Conservation (phyloP, 2,113 vertebrate genomes). For the Origma solitaria region DNA sequence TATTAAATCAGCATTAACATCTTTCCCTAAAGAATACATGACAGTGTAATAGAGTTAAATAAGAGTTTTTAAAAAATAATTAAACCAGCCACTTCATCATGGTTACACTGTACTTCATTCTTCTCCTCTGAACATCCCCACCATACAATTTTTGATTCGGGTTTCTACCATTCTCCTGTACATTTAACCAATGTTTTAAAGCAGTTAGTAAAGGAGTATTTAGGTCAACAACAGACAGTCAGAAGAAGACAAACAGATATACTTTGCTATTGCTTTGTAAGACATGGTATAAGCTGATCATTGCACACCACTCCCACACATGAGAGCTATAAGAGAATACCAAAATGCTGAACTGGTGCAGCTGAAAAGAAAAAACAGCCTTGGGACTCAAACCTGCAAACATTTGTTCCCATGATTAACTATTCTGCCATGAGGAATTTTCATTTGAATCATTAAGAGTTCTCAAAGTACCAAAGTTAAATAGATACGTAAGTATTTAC, state of each 20-base stretch:
- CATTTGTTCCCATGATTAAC: slow-evolving; percentile 40
- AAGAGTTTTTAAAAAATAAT: background rate
- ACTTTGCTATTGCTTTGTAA: background rate
- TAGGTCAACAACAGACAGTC: background rate
- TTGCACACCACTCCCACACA: background rate
- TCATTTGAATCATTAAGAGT: slow-evolving; percentile 9
- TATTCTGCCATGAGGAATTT: background rate
- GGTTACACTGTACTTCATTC: background rate
- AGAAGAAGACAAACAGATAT: background rate
- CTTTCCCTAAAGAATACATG: background rate
- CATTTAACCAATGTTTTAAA: background rate
- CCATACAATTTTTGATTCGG: background rate
- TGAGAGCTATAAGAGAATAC: background rate
- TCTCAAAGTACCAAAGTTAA: background rate
- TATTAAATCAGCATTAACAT: slow-evolving; percentile 45
- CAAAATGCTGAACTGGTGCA: background rate
- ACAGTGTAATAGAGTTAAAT: background rate
- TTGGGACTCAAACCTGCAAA: slow-evolving; percentile 10
- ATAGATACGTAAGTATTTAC: background rate
- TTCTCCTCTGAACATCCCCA: background rate
- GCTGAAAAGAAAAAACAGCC: background rate
- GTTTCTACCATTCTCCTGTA: background rate
- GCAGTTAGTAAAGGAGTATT: background rate
- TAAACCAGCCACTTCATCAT: background rate
- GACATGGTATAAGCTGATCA: background rate